Conservation (phyloP, 2,888 invertebrate species). For the Hypomecis punctinalis region DNA sequence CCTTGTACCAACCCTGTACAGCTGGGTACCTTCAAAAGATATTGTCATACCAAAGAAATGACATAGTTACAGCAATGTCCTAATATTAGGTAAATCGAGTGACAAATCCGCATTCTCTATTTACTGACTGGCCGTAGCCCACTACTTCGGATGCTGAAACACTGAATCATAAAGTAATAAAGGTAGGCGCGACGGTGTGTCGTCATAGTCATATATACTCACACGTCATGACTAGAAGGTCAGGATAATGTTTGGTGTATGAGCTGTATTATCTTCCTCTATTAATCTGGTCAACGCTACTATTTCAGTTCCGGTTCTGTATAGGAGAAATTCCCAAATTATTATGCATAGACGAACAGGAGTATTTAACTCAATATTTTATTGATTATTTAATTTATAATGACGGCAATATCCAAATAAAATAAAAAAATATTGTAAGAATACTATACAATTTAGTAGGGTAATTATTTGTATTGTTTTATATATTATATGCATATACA, state of each 20-base stretch:
- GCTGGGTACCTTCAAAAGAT: too few relatives aligned
- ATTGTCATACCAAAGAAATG: too few relatives aligned
- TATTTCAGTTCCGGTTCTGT: constrained; percentile 1
- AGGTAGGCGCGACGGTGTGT: constrained; percentile 43
- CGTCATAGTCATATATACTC: constrained; percentile 28
- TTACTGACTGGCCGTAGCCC: constrained; percentile 34
- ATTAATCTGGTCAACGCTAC: constrained; percentile 1
- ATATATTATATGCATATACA: too few relatives aligned
- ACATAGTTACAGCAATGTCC: not conserved
- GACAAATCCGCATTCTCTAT: constrained; percentile 36
- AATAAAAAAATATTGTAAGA: too few relatives aligned
- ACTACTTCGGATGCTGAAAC: constrained; percentile 37
- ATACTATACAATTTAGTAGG: too few relatives aligned
- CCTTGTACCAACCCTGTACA: too few relatives aligned
- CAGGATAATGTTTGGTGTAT: constrained; percentile 12
- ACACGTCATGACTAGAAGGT: constrained; percentile 31
- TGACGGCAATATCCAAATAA: too few relatives aligned
- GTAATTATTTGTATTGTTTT: too few relatives aligned
- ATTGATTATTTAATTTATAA: too few relatives aligned
- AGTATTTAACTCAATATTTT: too few relatives aligned
- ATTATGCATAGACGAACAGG: too few relatives aligned
- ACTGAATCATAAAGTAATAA: constrained; percentile 50
- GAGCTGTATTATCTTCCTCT: constrained; percentile 13
- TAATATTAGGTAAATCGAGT: constrained; percentile 15
- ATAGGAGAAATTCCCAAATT: too few relatives aligned